Evolutionary conservation across 2,113 vertebrate genomes (phyloP).

Genomic region (Phaethon lepturus): DNA sequence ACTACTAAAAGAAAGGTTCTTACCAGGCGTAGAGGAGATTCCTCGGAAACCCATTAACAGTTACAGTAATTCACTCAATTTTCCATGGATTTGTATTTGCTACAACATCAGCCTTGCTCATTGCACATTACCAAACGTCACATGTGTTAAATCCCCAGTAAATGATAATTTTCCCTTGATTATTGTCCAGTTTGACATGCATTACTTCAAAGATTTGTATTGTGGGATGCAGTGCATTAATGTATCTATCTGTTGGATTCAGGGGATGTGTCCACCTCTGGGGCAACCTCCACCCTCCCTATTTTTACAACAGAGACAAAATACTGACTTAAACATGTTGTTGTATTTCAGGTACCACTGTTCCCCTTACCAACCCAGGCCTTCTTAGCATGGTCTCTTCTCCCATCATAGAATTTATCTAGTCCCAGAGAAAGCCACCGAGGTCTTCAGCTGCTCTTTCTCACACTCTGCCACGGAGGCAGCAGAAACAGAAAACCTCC

Average conservation of each 20-base stretch:
- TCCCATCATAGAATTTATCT: neutral
- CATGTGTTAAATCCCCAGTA: neutral
- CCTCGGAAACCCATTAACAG: slow-evolving; percentile 13
- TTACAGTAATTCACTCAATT: slow-evolving; percentile 16
- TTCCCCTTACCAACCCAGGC: neutral
- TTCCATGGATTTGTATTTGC: neutral
- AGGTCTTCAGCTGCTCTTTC: neutral
- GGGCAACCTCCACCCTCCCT: neutral
- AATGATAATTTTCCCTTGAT: neutral
- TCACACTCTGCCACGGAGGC: neutral
- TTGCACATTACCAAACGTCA: neutral
- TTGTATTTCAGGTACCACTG: neutral
- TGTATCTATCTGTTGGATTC: neutral
- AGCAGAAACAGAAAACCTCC: neutral
- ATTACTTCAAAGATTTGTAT: neutral
- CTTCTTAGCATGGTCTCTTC: neutral
- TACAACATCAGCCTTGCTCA: neutral
- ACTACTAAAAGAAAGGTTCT: slow-evolving; percentile 25
- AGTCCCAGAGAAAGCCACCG: neutral
- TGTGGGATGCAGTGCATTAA: neutral
- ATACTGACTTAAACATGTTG: neutral
- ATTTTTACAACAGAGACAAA: neutral
- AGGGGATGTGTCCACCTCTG: neutral
- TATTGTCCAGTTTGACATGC: neutral
- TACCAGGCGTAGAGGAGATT: neutral